Conservation (phyloP, 1,140 invertebrate species). For the Thaumatotibia leucotreta region DNA sequence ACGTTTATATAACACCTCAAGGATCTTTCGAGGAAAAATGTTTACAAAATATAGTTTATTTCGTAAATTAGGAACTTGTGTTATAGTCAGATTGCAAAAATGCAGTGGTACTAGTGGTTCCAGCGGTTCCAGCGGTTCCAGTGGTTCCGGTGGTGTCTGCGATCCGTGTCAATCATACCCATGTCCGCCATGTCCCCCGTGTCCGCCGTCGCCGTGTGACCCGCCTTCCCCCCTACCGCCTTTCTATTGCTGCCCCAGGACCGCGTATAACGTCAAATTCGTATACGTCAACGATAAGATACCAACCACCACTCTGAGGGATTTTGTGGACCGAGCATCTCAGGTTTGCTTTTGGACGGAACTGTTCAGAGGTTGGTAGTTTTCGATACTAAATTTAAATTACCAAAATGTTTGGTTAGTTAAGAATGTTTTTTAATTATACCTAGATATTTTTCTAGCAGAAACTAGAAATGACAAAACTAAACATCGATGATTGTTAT, state of each 20-base stretch:
- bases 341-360: conserved; percentile 57
- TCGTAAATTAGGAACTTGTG: not conserved
- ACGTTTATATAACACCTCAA: not conserved
- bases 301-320: conserved; percentile 35
- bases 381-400: not conserved
- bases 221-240: conserved; percentile 26
- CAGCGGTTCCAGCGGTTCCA: too few relatives aligned
- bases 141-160: too few relatives aligned
- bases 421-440: too few relatives aligned
- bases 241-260: conserved; percentile 42
- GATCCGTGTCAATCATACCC: conserved; percentile 15
- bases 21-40: not conserved
- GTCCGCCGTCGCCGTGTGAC: conserved; percentile 19
- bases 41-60: not conserved
- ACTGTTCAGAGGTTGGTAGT: conserved; percentile 42
- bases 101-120: not conserved
- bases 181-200: conserved; percentile 12
- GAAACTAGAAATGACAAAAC: too few relatives aligned
- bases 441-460: too few relatives aligned
- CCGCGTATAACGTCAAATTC: conserved; percentile 50
- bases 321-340: conserved; percentile 48
- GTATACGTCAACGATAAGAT: conserved; percentile 50
- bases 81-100: not conserved
- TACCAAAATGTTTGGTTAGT: not conserved
- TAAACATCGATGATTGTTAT: too few relatives aligned